Percentiles rank a stretch among this genome's conserved stretches.
These are phyloP conservation scores for Lochmaea crataegi DNA, from an alignment of 2,888 invertebrate species.

Conservation along the genomic window DNA sequence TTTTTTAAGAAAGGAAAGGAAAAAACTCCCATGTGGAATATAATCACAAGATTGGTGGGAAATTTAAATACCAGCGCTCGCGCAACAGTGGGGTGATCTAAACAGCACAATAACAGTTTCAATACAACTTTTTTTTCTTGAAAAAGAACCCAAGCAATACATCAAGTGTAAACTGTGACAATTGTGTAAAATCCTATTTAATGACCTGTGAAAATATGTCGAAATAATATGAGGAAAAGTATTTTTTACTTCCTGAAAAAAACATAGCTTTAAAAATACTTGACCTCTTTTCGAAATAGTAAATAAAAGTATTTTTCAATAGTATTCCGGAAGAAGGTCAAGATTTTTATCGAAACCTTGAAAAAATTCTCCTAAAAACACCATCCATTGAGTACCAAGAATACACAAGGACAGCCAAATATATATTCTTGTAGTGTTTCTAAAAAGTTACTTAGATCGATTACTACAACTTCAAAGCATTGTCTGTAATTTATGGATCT, in stretches of 20 bases:
- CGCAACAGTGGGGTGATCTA: no score
- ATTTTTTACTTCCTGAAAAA: not conserved
- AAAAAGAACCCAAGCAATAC: no score
- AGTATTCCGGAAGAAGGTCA: not conserved
- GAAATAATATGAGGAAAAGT: not conserved
- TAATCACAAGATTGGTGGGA: no score
- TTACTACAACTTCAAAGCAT: no score
- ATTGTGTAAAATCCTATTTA: not conserved
- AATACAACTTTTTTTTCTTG: no score
- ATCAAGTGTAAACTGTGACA: not conserved
- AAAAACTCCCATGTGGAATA: no score
- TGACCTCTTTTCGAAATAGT: constrained; percentile 5
- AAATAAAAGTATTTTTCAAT: not conserved
- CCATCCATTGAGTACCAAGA: not conserved
- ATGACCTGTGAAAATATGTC: not conserved
- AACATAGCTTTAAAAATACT: not conserved
- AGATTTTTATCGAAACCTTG: not conserved
- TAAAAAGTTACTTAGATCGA: no score
- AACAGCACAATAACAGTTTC: no score
- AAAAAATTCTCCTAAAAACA: not conserved
- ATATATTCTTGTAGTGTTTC: no score
- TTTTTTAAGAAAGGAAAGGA: no score
- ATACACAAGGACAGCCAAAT: not conserved
- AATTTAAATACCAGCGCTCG: no score
- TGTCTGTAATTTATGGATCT: no score